Evolutionary conservation across 2,797 vertebrate species (phyloP).

Genomic region (Poecilia picta): DNA sequence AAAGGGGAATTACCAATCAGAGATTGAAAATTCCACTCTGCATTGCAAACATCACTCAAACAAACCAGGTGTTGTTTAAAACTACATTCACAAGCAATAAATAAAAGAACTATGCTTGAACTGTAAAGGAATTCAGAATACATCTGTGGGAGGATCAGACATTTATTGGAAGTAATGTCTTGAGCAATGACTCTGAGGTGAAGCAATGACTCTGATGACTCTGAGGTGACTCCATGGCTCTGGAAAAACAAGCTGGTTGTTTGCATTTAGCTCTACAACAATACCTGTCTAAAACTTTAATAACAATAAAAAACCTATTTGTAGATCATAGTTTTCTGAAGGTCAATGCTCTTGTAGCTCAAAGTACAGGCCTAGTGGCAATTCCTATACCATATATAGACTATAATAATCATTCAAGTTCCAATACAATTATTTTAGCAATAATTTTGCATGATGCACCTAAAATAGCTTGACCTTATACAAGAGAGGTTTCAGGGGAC

Average conservation of each 20-base stretch:
- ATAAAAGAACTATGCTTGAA: neutral
- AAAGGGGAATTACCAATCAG: neutral
- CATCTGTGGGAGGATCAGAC: constrained; percentile 4
- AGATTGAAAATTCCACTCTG: neutral
- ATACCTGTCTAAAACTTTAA: neutral
- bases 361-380: neutral
- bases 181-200: neutral
- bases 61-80: constrained; percentile 5
- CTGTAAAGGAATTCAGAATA: constrained; percentile 8
- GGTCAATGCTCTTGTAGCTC: neutral
- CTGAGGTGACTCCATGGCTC: constrained; percentile 1
- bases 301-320: neutral
- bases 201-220: neutral
- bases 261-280: neutral
- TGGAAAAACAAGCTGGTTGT: neutral
- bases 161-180: neutral
- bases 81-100: neutral
- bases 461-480: neutral
- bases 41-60: neutral
- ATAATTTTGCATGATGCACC: constrained; percentile 1
- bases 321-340: neutral
- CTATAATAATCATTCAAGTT: neutral
- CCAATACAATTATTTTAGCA: neutral
- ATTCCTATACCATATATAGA: neutral
- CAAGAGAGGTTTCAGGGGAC: neutral